These are phyloP conservation scores for Cyphomyrus plagiostoma DNA, from an alignment of 2,113 vertebrate genomes.

Conservation along the genomic window DNA sequence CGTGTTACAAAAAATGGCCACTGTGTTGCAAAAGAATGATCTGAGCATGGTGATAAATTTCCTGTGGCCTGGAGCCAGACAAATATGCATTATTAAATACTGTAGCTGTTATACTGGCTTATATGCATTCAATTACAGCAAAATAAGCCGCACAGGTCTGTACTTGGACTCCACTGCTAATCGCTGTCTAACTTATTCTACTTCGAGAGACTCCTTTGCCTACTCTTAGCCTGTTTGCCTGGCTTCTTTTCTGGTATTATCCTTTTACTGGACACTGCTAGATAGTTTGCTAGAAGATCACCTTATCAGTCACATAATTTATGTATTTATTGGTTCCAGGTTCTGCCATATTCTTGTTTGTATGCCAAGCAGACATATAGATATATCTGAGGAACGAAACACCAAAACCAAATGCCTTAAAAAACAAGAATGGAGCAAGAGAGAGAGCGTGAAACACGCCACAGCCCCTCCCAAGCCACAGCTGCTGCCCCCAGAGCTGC, in stretches of 20 bases:
- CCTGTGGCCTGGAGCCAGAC: not conserved
- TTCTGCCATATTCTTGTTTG: not conserved
- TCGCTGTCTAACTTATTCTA: not conserved
- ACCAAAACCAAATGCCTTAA: not conserved
- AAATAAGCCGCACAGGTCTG: not conserved
- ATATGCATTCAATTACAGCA: not conserved
- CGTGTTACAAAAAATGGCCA: not conserved
- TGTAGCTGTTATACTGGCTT: not conserved
- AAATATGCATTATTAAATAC: not conserved
- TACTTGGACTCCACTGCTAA: not conserved
- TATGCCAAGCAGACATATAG: not conserved
- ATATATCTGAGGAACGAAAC: not conserved
- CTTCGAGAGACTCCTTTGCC: not conserved
- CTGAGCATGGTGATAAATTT: not conserved
- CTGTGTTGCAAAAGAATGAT: not conserved
- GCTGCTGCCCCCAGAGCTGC: not conserved
- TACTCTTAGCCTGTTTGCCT: not conserved
- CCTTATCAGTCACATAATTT: not conserved
- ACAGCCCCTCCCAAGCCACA: not conserved
- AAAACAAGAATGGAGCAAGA: not conserved
- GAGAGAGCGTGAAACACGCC: not conserved
- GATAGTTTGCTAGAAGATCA: not conserved
- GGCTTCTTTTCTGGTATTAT: not conserved
- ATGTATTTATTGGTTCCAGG: not conserved
- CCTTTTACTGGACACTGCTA: not conserved